Evolutionary conservation across 1,140 invertebrate species (phyloP).

Genomic region (Eufriesea mexicana): DNA sequence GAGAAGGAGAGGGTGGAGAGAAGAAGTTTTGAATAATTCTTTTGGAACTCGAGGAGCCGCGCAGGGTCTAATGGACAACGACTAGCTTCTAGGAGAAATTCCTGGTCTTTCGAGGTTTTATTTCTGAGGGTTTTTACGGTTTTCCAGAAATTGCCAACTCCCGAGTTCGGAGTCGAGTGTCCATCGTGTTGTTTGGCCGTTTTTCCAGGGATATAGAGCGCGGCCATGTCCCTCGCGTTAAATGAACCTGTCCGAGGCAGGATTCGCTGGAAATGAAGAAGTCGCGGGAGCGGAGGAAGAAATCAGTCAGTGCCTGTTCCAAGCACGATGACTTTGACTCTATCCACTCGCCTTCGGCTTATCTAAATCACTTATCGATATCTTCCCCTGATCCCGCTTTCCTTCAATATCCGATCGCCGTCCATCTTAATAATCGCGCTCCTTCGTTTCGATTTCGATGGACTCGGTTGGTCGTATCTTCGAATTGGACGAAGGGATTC

Average conservation of each 20-base stretch:
- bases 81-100: no score
- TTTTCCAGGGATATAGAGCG: no score
- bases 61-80: no score
- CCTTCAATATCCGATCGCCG: constrained; percentile 23
- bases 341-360: constrained; percentile 48
- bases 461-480: not conserved
- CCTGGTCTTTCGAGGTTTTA: no score
- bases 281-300: constrained; percentile 46
- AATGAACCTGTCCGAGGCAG: constrained; percentile 42
- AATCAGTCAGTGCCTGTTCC: constrained; percentile 61
- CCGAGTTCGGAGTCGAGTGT: not conserved
- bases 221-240: not conserved
- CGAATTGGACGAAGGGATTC: no score
- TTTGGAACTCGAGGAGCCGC: not conserved
- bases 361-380: constrained; percentile 52
- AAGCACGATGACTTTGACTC: constrained; percentile 67
- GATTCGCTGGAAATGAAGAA: constrained; percentile 51
- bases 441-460: not conserved
- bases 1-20: not conserved
- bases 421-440: constrained; percentile 22
- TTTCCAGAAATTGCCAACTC: no score
- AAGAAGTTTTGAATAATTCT: constrained; percentile 7
- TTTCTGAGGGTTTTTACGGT: no score
- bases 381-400: constrained; percentile 18
- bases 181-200: no score